These are phyloP conservation scores for Drosophila demipolita DNA, from an alignment of 2,888 invertebrate genomes.

Conservation along the genomic window DNA sequence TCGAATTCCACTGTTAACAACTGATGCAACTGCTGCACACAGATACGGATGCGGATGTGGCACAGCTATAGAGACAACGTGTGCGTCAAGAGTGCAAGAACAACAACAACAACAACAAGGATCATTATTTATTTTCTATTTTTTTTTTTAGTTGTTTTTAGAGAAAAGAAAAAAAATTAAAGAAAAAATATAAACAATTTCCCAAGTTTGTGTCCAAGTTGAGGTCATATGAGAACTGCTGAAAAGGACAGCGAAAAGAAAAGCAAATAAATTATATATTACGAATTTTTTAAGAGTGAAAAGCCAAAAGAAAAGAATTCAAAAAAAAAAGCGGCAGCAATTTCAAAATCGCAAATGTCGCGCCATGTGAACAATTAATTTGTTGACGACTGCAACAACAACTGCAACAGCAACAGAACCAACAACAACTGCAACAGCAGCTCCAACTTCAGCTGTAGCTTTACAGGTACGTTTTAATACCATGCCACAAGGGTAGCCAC, in stretches of 20 bases:
- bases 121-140: constrained; percentile 19
- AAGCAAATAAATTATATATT: neutral
- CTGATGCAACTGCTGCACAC: constrained; percentile 18
- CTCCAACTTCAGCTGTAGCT: constrained; percentile 23
- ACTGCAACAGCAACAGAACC: neutral
- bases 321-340: constrained; percentile 7
- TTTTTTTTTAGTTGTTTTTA: constrained; percentile 27
- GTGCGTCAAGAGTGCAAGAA: constrained; percentile 1
- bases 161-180: neutral
- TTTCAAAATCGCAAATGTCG: constrained; percentile 36
- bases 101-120: constrained; percentile 17
- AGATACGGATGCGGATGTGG: constrained; percentile 20
- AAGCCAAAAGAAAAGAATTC: neutral
- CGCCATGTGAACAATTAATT: constrained; percentile 50
- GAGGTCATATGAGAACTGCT: constrained; percentile 15
- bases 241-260: constrained; percentile 32
- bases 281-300: neutral
- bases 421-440: constrained; percentile 5
- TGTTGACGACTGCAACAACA: constrained; percentile 14
- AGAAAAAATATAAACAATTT: neutral
- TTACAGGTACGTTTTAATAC: constrained; percentile 45
- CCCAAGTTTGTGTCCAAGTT: constrained; percentile 7
- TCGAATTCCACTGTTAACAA: constrained; percentile 30
- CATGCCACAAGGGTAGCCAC: neutral
- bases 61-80: neutral